These are phyloP conservation scores for Cochlearius cochlearius DNA, from an alignment of 2,113 vertebrate genomes.

Conservation along the genomic window DNA sequence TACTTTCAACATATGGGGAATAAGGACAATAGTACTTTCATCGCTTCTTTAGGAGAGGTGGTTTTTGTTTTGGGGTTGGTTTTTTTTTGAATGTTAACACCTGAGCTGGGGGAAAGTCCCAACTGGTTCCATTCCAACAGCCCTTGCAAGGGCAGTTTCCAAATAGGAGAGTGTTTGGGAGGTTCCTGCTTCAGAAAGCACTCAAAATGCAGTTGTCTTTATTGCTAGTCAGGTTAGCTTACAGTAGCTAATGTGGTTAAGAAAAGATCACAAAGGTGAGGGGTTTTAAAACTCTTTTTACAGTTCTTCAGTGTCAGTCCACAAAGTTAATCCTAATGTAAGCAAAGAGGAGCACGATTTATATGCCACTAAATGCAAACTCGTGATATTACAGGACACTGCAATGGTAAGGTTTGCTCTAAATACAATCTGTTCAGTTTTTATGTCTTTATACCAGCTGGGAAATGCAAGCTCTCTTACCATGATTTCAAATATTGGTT, in stretches of 20 bases:
- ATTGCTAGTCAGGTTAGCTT: constrained; percentile 23
- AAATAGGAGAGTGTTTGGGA: background rate
- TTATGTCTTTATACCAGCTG: constrained; percentile 38
- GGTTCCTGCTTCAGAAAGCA: background rate
- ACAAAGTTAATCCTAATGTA: constrained; percentile 68
- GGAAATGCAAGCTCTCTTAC: constrained; percentile 8
- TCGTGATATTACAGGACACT: background rate
- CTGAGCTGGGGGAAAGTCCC: background rate
- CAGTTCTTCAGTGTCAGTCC: constrained; percentile 61
- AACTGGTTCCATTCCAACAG: background rate
- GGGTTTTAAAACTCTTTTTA: constrained; percentile 58
- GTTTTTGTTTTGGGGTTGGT: too few species aligned
- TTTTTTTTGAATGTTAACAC: background rate
- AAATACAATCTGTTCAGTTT: constrained; percentile 24
- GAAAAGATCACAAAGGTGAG: constrained; percentile 49
- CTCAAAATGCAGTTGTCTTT: background rate
- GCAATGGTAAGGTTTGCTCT: background rate
- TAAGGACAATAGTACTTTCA: background rate
- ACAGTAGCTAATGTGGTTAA: constrained; percentile 48
- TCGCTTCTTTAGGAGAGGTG: background rate
- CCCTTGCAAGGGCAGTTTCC: background rate
- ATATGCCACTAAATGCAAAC: constrained; percentile 51
- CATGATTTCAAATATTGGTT: constrained; percentile 31
- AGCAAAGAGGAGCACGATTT: constrained; percentile 60
- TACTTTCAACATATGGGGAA: fast-evolving